Conservation (phyloP, 2,113 vertebrate genomes). For the Salvator merianae region DNA sequence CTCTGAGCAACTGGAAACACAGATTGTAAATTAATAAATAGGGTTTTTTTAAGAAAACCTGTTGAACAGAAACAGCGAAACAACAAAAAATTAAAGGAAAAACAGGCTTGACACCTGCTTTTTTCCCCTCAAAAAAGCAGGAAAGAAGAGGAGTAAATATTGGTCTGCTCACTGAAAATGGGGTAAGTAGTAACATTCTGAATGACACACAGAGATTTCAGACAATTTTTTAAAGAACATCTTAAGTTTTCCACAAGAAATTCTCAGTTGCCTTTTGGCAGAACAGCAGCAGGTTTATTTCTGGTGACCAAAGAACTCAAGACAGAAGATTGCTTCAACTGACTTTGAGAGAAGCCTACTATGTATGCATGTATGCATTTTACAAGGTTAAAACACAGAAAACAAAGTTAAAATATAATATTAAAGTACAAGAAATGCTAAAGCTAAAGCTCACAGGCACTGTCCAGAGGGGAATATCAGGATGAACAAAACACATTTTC, state of each 20-base stretch:
- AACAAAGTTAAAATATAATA: no score
- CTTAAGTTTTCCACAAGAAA: not conserved
- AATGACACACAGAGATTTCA: not conserved
- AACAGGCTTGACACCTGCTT: no score
- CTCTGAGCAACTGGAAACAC: constrained; percentile 1
- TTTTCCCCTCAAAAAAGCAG: no score
- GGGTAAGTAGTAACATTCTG: not conserved
- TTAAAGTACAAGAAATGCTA: no score
- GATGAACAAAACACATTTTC: no score
- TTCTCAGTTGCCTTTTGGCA: not conserved
- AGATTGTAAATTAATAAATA: constrained; percentile 16
- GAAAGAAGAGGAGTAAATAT: not conserved
- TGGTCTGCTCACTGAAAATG: not conserved
- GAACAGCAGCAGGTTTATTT: not conserved
- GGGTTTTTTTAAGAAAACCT: not conserved
- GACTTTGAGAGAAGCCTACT: no score
- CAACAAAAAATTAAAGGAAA: not conserved
- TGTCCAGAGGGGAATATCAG: not conserved
- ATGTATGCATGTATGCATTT: no score
- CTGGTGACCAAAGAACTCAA: no score
- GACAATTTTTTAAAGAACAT: not conserved
- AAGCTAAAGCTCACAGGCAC: no score
- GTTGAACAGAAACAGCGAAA: not conserved
- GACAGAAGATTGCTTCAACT: no score
- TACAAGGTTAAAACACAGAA: no score